These are phyloP conservation scores for Ormia ochracea DNA, from an alignment of 2,888 invertebrate species.

Conservation along the genomic window DNA sequence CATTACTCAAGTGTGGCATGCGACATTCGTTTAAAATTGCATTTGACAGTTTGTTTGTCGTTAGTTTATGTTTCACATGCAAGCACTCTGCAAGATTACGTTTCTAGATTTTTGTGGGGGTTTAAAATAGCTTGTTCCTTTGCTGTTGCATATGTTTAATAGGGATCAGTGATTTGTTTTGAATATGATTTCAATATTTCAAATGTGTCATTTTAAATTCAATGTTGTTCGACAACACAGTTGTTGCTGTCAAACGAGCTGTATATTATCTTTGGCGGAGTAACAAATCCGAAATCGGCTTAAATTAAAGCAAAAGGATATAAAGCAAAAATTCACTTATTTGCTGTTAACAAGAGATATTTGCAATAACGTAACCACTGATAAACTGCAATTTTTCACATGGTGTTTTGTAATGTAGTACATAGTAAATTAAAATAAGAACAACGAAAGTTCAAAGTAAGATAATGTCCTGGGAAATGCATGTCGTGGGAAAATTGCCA, in stretches of 20 bases:
- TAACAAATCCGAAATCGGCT: neutral
- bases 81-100: slow-evolving; percentile 35
- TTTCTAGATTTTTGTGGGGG: slow-evolving; percentile 38
- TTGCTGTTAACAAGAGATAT: too few species aligned
- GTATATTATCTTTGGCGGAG: neutral
- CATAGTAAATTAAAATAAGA: too few species aligned
- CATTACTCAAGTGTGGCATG: slow-evolving; percentile 62
- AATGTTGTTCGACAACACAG: slow-evolving; percentile 55
- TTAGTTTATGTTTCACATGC: slow-evolving; percentile 26
- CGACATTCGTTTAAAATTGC: slow-evolving; percentile 60
- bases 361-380: too few species aligned
- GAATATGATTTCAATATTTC: slow-evolving; percentile 62
- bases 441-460: too few species aligned
- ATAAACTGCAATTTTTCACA: too few species aligned
- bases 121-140: neutral
- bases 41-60: slow-evolving; percentile 56
- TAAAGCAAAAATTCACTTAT: neutral
- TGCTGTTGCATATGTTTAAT: slow-evolving; percentile 27
- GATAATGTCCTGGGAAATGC: too few species aligned
- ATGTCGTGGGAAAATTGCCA: too few species aligned
- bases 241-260: slow-evolving; percentile 55
- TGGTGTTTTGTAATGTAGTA: too few species aligned
- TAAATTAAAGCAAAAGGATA: neutral
- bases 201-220: slow-evolving; percentile 57
- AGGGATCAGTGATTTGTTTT: slow-evolving; percentile 62